These are phyloP conservation scores for Leptodactylus fallax DNA, from an alignment of 2,797 vertebrate species.

Conservation along the genomic window DNA sequence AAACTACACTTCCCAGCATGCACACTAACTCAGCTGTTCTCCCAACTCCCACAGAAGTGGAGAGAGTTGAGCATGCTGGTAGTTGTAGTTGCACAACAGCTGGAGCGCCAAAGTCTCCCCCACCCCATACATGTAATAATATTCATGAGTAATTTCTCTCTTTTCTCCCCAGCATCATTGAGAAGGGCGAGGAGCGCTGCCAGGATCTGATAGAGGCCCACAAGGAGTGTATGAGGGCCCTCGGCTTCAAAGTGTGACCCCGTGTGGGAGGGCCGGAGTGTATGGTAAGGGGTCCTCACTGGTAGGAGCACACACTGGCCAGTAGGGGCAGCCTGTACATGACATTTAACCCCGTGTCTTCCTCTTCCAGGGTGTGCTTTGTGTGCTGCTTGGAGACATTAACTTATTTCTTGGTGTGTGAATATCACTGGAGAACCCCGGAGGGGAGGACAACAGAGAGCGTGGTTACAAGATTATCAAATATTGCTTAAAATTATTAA, in stretches of 20 bases:
- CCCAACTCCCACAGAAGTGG: too few species aligned
- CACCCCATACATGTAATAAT: too few species aligned
- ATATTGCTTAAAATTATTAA: background rate
- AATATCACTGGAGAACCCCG: background rate
- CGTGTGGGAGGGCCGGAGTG: constrained; percentile 41
- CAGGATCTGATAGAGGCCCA: constrained; percentile 90
- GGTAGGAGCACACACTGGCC: background rate
- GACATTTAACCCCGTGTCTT: background rate
- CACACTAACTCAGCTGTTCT: too few species aligned
- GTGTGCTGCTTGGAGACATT: background rate
- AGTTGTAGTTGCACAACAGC: too few species aligned
- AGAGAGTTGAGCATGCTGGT: too few species aligned
- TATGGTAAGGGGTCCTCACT: background rate
- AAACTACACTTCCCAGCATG: too few species aligned
- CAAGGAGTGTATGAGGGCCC: constrained; percentile 95
- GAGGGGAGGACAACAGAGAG: background rate
- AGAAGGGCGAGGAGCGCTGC: constrained; percentile 93
- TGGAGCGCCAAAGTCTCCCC: too few species aligned
- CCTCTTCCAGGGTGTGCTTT: background rate
- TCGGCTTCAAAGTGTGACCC: constrained; percentile 92
- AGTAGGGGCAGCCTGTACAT: background rate
- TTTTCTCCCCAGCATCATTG: constrained; percentile 88
- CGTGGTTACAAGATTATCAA: background rate
- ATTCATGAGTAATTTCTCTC: background rate
- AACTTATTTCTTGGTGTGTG: constrained; percentile 21